These are phyloP conservation scores for Ictalurus punctatus DNA, from an alignment of 2,113 vertebrate species.

Conservation along the genomic window DNA sequence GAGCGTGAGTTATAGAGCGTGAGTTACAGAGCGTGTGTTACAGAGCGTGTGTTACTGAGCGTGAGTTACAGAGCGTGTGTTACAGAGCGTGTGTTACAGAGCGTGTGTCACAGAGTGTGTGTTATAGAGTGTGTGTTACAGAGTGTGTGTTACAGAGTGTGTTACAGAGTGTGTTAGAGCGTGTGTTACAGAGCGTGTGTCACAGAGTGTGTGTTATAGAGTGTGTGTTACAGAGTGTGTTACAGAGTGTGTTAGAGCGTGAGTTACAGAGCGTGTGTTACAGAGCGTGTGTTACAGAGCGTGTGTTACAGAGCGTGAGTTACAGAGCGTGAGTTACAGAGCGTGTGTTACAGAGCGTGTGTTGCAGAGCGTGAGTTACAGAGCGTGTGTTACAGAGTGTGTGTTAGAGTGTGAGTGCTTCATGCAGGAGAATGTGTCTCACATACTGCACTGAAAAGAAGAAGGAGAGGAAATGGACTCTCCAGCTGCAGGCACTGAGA, in stretches of 20 bases:
- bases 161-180: not conserved
- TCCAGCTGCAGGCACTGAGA: not conserved
- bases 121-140: not conserved
- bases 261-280: not conserved
- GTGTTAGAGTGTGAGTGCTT: not conserved
- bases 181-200: not conserved
- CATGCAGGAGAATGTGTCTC: not conserved
- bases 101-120: not conserved
- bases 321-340: not conserved
- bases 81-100: not conserved
- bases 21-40: not conserved
- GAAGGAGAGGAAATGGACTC: not conserved
- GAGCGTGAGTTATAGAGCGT: not conserved
- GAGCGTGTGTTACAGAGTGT: not conserved
- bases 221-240: not conserved
- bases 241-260: not conserved
- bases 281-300: not conserved
- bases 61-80: not conserved
- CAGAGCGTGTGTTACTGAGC: not conserved
- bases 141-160: not conserved
- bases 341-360: not conserved
- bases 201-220: not conserved
- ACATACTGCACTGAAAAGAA: not conserved
- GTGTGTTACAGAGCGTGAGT: not conserved
- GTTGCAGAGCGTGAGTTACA: not conserved